Percentiles rank a stretch among this genome's conserved stretches.
phyloP scores from a whole-genome alignment of 2,888 invertebrate genomes.

The Drosophila anceps region DNA sequence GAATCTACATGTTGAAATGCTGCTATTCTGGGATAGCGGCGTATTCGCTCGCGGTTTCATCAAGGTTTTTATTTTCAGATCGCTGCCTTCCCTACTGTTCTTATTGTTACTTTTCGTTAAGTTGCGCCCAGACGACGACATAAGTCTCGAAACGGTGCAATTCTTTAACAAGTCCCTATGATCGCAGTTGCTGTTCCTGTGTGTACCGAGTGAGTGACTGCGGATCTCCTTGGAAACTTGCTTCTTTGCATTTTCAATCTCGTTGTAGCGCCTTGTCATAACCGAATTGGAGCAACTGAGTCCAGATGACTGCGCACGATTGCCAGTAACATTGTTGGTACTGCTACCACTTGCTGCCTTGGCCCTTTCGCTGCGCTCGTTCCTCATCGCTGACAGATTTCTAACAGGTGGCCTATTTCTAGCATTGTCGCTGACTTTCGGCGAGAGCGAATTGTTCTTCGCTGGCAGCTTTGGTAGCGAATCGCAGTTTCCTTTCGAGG shows the following conservation, averaged over 20 bases:
- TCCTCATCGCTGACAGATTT: neutral
- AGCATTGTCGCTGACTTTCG: neutral
- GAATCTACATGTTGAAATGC: neutral
- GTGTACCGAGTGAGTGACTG: neutral
- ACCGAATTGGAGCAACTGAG: neutral
- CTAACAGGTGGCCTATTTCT: fast-evolving
- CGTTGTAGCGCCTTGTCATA: fast-evolving
- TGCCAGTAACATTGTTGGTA: fast-evolving
- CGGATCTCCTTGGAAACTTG: neutral
- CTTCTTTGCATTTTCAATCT: too few species aligned
- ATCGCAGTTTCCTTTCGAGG: neutral
- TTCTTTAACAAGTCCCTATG: neutral
- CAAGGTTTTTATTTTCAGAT: neutral
- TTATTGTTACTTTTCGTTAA: neutral
- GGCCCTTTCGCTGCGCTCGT: neutral
- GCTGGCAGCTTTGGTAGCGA: neutral
- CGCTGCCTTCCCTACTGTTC: fast-evolving
- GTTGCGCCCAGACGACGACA: fast-evolving
- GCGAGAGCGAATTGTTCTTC: neutral
- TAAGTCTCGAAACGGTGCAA: neutral
- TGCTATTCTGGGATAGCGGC: neutral
- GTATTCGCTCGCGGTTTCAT: neutral
- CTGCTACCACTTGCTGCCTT: neutral
- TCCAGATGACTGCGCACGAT: neutral
- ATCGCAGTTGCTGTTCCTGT: neutral